Conservation (phyloP, 2,113 vertebrate species). For the Pachycephala philippinensis region DNA sequence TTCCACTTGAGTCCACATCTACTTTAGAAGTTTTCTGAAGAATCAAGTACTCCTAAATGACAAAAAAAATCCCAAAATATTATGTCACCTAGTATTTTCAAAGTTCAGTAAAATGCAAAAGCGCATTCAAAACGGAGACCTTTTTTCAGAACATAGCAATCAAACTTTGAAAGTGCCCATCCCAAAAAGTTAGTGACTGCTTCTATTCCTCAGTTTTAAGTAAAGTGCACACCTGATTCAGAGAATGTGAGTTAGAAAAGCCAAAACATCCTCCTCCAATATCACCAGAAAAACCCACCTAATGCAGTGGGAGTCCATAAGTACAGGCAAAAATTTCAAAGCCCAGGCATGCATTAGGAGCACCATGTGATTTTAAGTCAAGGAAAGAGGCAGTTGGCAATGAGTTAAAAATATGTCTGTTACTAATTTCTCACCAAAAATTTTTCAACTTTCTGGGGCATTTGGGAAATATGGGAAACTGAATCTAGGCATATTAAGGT, state of each 20-base stretch:
- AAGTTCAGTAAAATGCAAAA: slow-evolving; percentile 11
- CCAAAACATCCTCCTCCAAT: neutral
- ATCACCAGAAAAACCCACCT: neutral
- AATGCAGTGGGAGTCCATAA: neutral
- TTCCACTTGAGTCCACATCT: slow-evolving; percentile 90
- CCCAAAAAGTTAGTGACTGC: neutral
- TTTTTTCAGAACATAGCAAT: neutral
- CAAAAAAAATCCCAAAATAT: neutral
- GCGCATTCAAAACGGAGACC: neutral
- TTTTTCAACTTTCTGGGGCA: neutral
- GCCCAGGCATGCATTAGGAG: neutral
- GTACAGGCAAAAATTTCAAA: neutral
- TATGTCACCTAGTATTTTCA: neutral
- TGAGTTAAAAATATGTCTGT: neutral
- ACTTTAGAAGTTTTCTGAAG: slow-evolving; percentile 88
- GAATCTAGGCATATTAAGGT: neutral
- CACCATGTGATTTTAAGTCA: neutral
- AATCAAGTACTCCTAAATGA: slow-evolving; percentile 81
- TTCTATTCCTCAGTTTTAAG: neutral
- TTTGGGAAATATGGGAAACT: neutral
- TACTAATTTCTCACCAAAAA: neutral
- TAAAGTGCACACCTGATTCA: neutral
- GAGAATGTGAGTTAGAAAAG: neutral
- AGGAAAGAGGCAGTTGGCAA: neutral
- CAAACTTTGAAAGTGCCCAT: neutral